These are phyloP conservation scores for Geotrupes spiniger DNA, from an alignment of 2,888 invertebrate species.

Conservation along the genomic window DNA sequence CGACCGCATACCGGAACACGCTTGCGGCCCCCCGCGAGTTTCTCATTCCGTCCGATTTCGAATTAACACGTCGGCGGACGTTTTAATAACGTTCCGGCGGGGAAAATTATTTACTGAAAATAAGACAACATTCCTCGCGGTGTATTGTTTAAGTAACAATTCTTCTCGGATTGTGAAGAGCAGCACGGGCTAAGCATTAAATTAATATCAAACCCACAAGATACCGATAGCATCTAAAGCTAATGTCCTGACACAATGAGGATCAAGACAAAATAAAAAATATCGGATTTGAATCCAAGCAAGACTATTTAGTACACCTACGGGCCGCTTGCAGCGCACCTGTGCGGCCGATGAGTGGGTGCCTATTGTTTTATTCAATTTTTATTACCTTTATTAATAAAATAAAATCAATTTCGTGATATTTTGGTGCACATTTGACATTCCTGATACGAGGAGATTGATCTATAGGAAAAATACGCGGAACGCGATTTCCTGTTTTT, in stretches of 20 bases:
- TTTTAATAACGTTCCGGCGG: slow-evolving; percentile 1
- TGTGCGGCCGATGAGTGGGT: slow-evolving; percentile 38
- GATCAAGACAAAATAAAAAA: slow-evolving; percentile 47
- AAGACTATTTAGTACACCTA: slow-evolving; percentile 51
- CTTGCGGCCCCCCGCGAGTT: slow-evolving; percentile 1
- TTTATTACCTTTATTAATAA: slow-evolving; percentile 30
- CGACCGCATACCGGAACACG: slow-evolving; percentile 22
- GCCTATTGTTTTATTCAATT: slow-evolving; percentile 41
- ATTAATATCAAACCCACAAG: slow-evolving; percentile 48
- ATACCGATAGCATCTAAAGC: slow-evolving; percentile 46
- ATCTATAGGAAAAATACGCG: too few relatives aligned
- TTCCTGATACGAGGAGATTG: too few relatives aligned
- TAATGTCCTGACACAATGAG: slow-evolving; percentile 51
- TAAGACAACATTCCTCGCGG: slow-evolving; percentile 22
- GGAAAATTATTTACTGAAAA: slow-evolving; percentile 13
- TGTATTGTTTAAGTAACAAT: slow-evolving; percentile 29
- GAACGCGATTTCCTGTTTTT: too few relatives aligned
- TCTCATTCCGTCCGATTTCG: background rate
- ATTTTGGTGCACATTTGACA: slow-evolving; percentile 16
- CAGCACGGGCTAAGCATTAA: slow-evolving; percentile 44
- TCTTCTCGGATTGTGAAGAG: slow-evolving; percentile 32
- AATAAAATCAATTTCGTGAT: slow-evolving; percentile 37
- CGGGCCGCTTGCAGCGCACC: slow-evolving; percentile 43
- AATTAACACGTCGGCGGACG: background rate
- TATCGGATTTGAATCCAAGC: slow-evolving; percentile 48